Percentiles rank a stretch among this genome's conserved stretches.
Evolutionary conservation across 2,113 vertebrate genomes (phyloP).

Genomic region (Colaptes auratus): DNA sequence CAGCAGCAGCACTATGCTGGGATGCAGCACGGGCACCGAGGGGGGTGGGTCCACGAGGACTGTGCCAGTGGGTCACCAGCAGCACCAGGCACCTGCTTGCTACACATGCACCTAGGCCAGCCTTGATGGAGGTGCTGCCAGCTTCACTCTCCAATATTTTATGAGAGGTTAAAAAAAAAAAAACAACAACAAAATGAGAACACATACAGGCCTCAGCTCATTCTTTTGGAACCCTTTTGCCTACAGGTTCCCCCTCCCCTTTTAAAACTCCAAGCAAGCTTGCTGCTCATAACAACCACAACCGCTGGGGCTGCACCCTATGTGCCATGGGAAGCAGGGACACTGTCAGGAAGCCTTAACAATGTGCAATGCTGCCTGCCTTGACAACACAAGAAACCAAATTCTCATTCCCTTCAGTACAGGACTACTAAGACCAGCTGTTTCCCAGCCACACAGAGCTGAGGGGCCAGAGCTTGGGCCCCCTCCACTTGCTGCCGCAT

Average conservation of each 20-base stretch:
- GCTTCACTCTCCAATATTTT: background rate
- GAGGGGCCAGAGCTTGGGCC: rapidly evolving
- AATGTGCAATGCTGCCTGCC: background rate
- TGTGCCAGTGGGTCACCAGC: rapidly evolving
- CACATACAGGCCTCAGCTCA: rapidly evolving
- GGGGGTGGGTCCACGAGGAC: rapidly evolving
- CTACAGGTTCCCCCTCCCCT: background rate
- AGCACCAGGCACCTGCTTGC: rapidly evolving
- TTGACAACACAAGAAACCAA: background rate
- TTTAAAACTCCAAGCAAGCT: background rate
- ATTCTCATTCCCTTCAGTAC: background rate
- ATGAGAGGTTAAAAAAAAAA: background rate
- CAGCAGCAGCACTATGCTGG: background rate
- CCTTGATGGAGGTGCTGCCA: background rate
- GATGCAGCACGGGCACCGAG: rapidly evolving
- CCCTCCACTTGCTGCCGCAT: background rate
- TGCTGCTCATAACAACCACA: background rate
- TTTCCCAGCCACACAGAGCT: background rate
- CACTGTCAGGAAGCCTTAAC: background rate
- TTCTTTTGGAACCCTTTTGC: background rate
- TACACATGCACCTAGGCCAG: background rate
- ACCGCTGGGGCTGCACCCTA: background rate
- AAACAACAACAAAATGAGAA: background rate
- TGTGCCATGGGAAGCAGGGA: background rate
- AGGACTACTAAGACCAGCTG: background rate